Percentiles rank a stretch among this genome's conserved stretches.
Conservation (phyloP, 2,888 invertebrate species). For the Cephus runcator region DNA sequence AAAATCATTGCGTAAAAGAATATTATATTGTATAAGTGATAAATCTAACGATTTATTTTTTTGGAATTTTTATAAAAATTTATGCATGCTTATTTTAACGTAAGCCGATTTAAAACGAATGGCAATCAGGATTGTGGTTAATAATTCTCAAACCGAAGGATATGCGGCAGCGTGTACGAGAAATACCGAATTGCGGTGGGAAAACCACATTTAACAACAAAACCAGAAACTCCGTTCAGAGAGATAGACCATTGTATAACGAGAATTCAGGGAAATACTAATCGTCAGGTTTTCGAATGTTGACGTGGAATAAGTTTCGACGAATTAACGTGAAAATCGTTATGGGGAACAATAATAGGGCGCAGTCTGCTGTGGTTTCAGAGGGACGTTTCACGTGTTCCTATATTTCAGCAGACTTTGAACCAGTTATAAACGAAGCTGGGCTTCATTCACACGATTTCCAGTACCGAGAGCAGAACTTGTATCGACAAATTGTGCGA, state of each 20-base stretch:
- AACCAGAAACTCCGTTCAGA: background rate
- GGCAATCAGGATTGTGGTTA: slow-evolving; percentile 55
- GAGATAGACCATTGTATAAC: background rate
- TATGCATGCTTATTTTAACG: background rate
- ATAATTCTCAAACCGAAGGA: slow-evolving; percentile 41
- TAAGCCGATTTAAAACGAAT: slow-evolving; percentile 48
- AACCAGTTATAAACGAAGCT: background rate
- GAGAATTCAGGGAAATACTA: slow-evolving; percentile 23
- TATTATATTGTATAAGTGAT: background rate
- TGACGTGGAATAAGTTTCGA: slow-evolving; percentile 56
- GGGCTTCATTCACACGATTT: background rate
- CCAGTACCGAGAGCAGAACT: background rate
- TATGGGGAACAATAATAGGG: slow-evolving; percentile 14
- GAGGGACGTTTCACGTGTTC: background rate
- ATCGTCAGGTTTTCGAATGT: slow-evolving; percentile 48
- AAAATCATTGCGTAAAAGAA: no score
- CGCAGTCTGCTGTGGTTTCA: slow-evolving; percentile 6
- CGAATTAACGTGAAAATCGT: slow-evolving; percentile 33
- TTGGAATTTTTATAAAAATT: background rate
- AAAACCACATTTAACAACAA: slow-evolving; percentile 1
- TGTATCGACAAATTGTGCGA: background rate
- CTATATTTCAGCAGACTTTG: background rate
- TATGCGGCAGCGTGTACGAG: background rate
- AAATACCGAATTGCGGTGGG: slow-evolving; percentile 5
- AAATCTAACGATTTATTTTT: background rate